Evolutionary conservation across 2,113 vertebrate species (phyloP), one percentile per base, ranked within the genome.

Genomic region (Lamprotornis superbus): DNA sequence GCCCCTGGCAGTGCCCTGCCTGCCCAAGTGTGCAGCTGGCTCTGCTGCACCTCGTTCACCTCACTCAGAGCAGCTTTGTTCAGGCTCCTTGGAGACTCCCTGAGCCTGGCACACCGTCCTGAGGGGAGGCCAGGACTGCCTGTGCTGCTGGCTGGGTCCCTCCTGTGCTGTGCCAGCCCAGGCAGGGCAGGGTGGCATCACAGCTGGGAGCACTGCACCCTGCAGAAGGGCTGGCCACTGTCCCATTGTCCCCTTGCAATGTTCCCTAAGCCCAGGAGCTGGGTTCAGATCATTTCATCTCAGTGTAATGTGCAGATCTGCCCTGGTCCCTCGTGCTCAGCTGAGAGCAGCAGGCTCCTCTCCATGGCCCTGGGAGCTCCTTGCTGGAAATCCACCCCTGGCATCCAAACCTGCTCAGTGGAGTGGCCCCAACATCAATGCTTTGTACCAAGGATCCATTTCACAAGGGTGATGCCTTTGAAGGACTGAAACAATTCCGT

Each of bases 151-250:
- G 0, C 53, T 44, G 53, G 19, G 35, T 7, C 4, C 19, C 35
- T 19, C 12, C 12, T 46, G 50, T 6, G 50, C 27, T 46, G n/a
- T 11, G 64, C 73, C 65, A 40, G 52, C 30, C 50, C 37, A 15
- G 94, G 37, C 2, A 1, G 83, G 61, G 44, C 4, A 2, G 15
- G 40, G 12, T 44, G 25, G 24, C 5, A 0, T 1, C 11, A 0
- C 63, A 10, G 10, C 68, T 67, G 68, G 74, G 47, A 61, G 5
- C 70, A 8, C 10, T 0, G 1, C 3, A 1, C 30, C 3, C 31
- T 50, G 60, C 47, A 70, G 55, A 0, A 0, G 49, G 37, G 25
- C 65, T 74, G 30, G 15, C 17, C 2, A 1, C 33, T 74, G 27
- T 5, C 53, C 11, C 78, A 14, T 2, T 22, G 7, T 53, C 46